Conservation (phyloP, 2,888 invertebrate species). For the Amblyteles armatorius region DNA sequence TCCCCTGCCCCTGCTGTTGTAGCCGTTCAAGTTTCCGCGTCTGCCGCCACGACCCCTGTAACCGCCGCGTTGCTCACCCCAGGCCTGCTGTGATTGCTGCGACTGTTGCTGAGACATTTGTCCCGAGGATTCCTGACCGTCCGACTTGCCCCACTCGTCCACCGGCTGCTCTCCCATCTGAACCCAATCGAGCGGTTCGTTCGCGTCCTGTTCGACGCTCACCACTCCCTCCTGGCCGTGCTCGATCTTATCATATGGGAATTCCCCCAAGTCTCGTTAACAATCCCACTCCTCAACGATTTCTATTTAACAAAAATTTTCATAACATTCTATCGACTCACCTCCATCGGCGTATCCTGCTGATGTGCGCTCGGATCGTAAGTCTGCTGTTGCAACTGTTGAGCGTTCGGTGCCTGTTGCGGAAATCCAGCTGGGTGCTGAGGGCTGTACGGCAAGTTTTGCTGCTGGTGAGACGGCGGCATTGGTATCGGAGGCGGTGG, state of each 20-base stretch:
- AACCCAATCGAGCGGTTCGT: constrained; percentile 79
- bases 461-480: constrained; percentile 85
- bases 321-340: constrained; percentile 30
- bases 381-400: constrained; percentile 63
- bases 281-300: background rate
- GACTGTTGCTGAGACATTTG: constrained; percentile 78
- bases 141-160: constrained; percentile 83
- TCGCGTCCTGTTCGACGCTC: constrained; percentile 71
- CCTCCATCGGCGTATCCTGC: constrained; percentile 72
- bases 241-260: constrained; percentile 76
- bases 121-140: constrained; percentile 80
- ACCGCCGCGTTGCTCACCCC: constrained; percentile 80
- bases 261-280: constrained; percentile 27
- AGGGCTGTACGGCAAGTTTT: constrained; percentile 80
- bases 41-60: constrained; percentile 85
- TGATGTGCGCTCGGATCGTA: constrained; percentile 63
- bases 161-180: constrained; percentile 77
- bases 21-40: constrained; percentile 85
- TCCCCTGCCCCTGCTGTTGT: constrained; percentile 86
- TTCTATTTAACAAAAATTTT: background rate
- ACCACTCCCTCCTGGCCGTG: constrained; percentile 76
- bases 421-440: constrained; percentile 81
- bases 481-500: constrained; percentile 87
- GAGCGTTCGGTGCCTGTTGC: constrained; percentile 71
- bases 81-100: constrained; percentile 78